Percentiles rank a stretch among this genome's conserved stretches.
Conservation (phyloP, 2,113 vertebrate species). For the Callopanchax toddi region DNA sequence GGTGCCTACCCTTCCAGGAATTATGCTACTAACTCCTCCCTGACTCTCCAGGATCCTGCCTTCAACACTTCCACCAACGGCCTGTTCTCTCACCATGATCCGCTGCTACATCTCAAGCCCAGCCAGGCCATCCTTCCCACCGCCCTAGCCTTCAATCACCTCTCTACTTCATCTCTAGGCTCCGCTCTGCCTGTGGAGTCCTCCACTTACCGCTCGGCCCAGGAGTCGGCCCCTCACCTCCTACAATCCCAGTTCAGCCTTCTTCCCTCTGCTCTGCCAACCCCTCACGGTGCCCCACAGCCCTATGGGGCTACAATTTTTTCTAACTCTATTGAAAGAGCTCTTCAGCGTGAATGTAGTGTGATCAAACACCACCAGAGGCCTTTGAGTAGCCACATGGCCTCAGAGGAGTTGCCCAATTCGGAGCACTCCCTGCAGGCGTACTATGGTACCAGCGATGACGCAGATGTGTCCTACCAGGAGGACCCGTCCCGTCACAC, state of each 20-base stretch:
- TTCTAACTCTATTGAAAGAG: slow-evolving; percentile 94
- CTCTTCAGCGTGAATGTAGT: slow-evolving; percentile 99
- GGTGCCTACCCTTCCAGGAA: slow-evolving; percentile 90
- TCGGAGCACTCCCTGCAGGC: slow-evolving; percentile 92
- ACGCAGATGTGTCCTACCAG: slow-evolving; percentile 87
- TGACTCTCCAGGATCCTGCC: slow-evolving; percentile 89
- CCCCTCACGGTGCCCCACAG: slow-evolving; percentile 86
- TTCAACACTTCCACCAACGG: slow-evolving; percentile 93
- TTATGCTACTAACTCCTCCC: slow-evolving; percentile 87
- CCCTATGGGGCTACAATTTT: slow-evolving; percentile 89
- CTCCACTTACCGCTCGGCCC: slow-evolving; percentile 97
- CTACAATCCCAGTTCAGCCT: slow-evolving; percentile 95
- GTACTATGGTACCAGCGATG: slow-evolving; percentile 83
- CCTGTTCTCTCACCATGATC: slow-evolving; percentile 89
- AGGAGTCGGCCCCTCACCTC: slow-evolving; percentile 97
- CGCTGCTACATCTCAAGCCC: slow-evolving; percentile 91
- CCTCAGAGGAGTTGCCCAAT: slow-evolving; percentile 88
- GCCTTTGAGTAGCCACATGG: slow-evolving; percentile 93
- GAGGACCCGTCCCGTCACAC: slow-evolving; percentile 89
- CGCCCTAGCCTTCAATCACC: slow-evolving; percentile 90
- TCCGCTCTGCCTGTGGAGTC: slow-evolving; percentile 91
- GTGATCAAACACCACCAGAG: slow-evolving; percentile 99
- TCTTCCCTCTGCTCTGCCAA: slow-evolving; percentile 85
- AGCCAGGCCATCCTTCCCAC: slow-evolving; percentile 88
- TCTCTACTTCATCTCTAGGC: slow-evolving; percentile 85